Percentiles rank a stretch among this genome's conserved stretches.
Evolutionary conservation across 2,113 vertebrate species (phyloP).

Genomic region (Arizona elegans): DNA sequence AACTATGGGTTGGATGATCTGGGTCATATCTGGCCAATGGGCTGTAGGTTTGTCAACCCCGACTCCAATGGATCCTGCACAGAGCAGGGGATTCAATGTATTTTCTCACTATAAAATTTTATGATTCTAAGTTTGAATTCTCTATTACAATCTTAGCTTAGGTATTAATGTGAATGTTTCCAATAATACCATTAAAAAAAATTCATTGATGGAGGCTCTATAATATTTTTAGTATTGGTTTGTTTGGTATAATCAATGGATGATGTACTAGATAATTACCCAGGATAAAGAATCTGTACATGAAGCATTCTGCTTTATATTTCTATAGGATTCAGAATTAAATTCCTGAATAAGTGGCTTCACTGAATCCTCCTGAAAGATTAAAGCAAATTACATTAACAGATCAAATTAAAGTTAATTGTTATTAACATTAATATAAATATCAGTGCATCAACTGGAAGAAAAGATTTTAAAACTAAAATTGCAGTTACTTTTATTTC

Average conservation of each 20-base stretch:
- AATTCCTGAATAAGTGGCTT: not conserved
- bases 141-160: not conserved
- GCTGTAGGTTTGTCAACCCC: not conserved
- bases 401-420: not conserved
- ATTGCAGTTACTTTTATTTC: not conserved
- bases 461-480: not conserved
- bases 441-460: not conserved
- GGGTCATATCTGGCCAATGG: not conserved
- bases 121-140: not conserved
- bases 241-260: not conserved
- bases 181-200: not conserved
- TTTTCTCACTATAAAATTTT: not conserved
- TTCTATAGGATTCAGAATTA: not conserved
- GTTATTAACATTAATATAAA: not conserved
- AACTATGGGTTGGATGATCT: not conserved
- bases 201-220: not conserved
- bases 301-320: slow-evolving; percentile 14
- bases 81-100: not conserved
- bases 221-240: not conserved
- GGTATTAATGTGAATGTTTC: not conserved
- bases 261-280: slow-evolving; percentile 5
- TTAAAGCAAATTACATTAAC: slow-evolving; percentile 11
- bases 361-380: slow-evolving; percentile 27
- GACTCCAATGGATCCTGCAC: not conserved
- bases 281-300: not conserved